Base-by-base conservation (phyloP, 2,888 invertebrate species). In the Pandemis corylana region DNA sequence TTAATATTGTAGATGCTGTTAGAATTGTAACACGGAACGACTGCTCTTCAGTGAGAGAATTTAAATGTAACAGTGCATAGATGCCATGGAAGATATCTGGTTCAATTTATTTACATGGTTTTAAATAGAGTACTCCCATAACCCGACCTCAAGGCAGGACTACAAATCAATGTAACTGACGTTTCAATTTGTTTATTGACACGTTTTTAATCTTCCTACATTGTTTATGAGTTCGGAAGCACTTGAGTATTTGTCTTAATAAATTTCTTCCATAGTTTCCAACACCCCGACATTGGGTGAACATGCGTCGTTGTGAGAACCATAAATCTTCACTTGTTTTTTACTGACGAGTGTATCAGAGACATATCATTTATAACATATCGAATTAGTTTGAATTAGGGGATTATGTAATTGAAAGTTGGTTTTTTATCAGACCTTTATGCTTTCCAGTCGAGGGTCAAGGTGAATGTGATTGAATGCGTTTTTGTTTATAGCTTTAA, bases 131-230 rank as follows among this genome's bases (percentile, higher is more conserved):
- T 82, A 84, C 84, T 85, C 81, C 82, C 82, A 80, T 82, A 83
- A 80, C 81, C 75, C 82, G 87, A 87, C 88, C 86, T 84, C 81
- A 79, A 82, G 85, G 84, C 86, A 81, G 81, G 83, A 81, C 77
- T 85, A 92, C 93, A 94, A 93, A 94, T 94, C 92, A 93, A 91
- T 90, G 82, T 81, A 78, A 82, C 87, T 92, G 93, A 93, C 93
- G 84, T 92, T 92, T 93, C 93, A 93, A 93, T 94, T 93, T 90
- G 87, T 90, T 84, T 89, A 91, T 93, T 90, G 92, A 93, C 92
- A 91, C 88, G 90, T 91, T 91, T 91, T 90, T 93, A 93, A 94
- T 94, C 90, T 90, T 89, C 84, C 81, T 77, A 77, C 83, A 90
- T 91, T 92, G 91, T 93, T 89, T 91, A 90, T 92, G 83, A 76